A percentile compares a stretch with the other conserved stretches of the same genome.
Conservation (phyloP, 2,113 vertebrate genomes). For the Elaphurus davidianus region DNA sequence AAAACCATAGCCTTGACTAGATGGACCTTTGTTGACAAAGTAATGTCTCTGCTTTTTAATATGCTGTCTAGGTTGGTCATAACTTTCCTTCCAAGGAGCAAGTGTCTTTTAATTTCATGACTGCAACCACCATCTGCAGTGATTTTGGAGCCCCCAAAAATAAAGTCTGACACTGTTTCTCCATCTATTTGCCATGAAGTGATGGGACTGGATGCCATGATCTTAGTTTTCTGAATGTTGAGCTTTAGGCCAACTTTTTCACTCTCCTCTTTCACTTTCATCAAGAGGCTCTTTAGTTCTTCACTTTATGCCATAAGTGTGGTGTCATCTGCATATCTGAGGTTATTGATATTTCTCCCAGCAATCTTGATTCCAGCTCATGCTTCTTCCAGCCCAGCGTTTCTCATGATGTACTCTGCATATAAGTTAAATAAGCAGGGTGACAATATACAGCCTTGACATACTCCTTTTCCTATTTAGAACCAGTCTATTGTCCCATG, state of each 20-base stretch:
- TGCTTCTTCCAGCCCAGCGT: neutral
- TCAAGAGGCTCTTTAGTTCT: neutral
- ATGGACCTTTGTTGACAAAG: neutral
- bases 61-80: neutral
- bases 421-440: neutral
- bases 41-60: neutral
- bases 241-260: neutral
- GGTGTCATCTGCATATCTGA: neutral
- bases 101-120: neutral
- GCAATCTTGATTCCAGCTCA: neutral
- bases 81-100: neutral
- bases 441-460: neutral
- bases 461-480: neutral
- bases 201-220: rapidly evolving
- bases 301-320: neutral
- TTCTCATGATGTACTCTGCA: neutral
- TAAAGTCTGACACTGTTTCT: neutral
- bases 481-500: neutral
- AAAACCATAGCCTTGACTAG: neutral
- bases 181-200: neutral
- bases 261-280: neutral
- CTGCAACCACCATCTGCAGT: neutral
- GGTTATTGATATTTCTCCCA: neutral
- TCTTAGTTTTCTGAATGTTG: neutral
- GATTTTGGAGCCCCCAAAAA: neutral